These are phyloP conservation scores for Epinephelus coioides DNA, from an alignment of 2,797 vertebrate genomes.

Conservation along the genomic window DNA sequence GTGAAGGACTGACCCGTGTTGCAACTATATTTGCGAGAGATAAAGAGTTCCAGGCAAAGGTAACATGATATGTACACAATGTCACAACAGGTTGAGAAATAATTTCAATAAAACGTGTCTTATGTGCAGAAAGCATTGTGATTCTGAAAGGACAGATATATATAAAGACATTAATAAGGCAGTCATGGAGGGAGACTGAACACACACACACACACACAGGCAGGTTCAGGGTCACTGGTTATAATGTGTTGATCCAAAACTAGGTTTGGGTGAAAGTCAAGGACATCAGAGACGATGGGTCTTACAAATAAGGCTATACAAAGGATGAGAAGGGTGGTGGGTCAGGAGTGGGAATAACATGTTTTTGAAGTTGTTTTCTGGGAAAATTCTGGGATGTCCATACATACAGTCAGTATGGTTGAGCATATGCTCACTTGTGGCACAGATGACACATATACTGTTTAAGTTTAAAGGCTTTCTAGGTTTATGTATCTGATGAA, in stretches of 20 bases:
- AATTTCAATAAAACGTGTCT: slow-evolving; percentile 14
- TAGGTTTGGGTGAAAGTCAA: slow-evolving; percentile 21
- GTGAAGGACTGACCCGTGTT: slow-evolving; percentile 75
- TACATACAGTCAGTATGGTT: neutral
- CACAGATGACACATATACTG: too few relatives aligned
- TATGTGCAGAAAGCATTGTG: slow-evolving; percentile 1
- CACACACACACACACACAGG: too few relatives aligned
- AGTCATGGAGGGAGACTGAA: neutral
- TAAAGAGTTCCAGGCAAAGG: slow-evolving; percentile 71
- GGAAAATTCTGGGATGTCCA: neutral
- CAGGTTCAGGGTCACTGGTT: neutral
- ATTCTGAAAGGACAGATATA: neutral
- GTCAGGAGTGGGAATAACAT: neutral
- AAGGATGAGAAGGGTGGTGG: neutral
- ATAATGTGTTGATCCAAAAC: slow-evolving; percentile 21
- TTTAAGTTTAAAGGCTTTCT: too few relatives aligned
- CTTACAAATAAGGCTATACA: slow-evolving; percentile 38
- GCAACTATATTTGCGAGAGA: slow-evolving; percentile 83
- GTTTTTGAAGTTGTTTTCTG: slow-evolving; percentile 31
- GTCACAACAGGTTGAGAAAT: slow-evolving; percentile 49
- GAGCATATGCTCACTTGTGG: neutral
- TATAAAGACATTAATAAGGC: neutral
- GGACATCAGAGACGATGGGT: slow-evolving; percentile 16
- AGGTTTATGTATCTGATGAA: too few relatives aligned
- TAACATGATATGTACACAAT: slow-evolving; percentile 66